Base-by-base conservation (phyloP, 2,888 invertebrate genomes). In the Iselma pallidipennis region DNA sequence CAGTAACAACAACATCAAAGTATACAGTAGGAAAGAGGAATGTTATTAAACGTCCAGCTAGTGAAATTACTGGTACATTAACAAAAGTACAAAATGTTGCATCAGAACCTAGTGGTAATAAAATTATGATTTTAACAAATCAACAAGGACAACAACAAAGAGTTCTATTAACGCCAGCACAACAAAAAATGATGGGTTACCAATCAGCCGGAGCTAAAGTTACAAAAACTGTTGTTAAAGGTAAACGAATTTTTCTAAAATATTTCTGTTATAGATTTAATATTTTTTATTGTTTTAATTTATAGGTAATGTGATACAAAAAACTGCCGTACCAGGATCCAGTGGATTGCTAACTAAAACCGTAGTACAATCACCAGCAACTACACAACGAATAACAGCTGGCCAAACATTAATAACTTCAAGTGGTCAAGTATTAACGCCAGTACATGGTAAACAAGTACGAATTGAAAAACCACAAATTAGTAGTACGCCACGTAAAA, bases 61-160 rank as follows among this genome's bases (percentile, higher is more conserved):
- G 23, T 77, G 51, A 81, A 16, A 51, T 52, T 19, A 82, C 42
- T n/a, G 61, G 62, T 81, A 78, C 70, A 81, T 83, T 74, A 76
- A 82, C 53, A 78, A 84, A 66, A 80, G 82, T 42, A 70, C 72
- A 84, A 33, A 75, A 83, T 63, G 61, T 62, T 31, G 62, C 66
- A 23, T 70, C 66, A 26, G 77, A 75, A 65, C 69, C 76, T 4
- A 83, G 82, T 1, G 82, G 82, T 16, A 82, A 85, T 70, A 87
- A 87, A 57, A 85, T 88, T 25, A 87, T 88, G 88, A 86, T 88
- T 42, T 85, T 88, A 53, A 88, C 88, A 0, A 86, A 87, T 71
- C 84, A 86, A 56, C 86, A 87, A 72, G 87, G 88, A 14, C 82
- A 85, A 25, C 87, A 87, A 68, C 86, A 87, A 16, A 82, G 86